Conservation (phyloP, 1,140 invertebrate species). For the Megalopta genalis region DNA sequence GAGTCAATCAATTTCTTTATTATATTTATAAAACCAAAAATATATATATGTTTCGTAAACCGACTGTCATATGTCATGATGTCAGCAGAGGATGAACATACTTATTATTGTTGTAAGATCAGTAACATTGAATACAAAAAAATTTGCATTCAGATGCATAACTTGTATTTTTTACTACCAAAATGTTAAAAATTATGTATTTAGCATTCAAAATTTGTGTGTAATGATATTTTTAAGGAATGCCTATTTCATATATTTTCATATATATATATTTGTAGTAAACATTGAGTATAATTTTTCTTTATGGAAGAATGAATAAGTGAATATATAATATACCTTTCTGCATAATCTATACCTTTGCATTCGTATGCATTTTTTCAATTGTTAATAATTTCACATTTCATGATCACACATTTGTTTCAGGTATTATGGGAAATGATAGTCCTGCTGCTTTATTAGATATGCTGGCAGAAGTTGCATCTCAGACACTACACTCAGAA, state of each 20-base stretch:
- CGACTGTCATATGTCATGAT: constrained; percentile 8
- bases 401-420: constrained; percentile 37
- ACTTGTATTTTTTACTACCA: neutral
- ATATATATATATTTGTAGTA: no score
- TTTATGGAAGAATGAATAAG: neutral
- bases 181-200: neutral
- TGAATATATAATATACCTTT: neutral
- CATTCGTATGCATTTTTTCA: neutral
- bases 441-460: constrained; percentile 77
- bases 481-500: constrained; percentile 79
- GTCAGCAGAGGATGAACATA: constrained; percentile 9
- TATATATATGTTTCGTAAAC: constrained; percentile 6
- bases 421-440: constrained; percentile 71
- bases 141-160: neutral
- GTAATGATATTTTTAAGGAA: neutral
- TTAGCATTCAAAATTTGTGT: neutral
- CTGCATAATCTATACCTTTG: neutral
- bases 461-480: constrained; percentile 81
- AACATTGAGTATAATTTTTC: no score
- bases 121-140: neutral
- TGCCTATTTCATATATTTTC: neutral
- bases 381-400: neutral
- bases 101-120: constrained; percentile 17
- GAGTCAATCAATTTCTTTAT: neutral
- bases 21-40: constrained; percentile 4